Base-by-base conservation (phyloP, 1,140 invertebrate species). In the Cydia splendana region DNA sequence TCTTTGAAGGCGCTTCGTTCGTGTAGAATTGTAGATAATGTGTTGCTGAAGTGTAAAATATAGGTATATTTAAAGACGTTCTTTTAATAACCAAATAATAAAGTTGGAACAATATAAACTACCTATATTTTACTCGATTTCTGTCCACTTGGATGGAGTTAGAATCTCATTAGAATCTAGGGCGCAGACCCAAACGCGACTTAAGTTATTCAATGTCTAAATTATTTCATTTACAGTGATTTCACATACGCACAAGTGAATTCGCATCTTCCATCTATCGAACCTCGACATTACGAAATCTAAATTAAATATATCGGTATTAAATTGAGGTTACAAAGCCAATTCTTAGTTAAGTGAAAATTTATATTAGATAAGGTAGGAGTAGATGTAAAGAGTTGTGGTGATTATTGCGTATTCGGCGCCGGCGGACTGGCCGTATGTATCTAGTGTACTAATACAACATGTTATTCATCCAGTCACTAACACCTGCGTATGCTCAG, bases 311-410 rank as follows among this genome's bases (percentile, higher is more conserved):
- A 53, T 82, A 84, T 82, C 77, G 80, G 78, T 83, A 79, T 38
- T 65, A 18, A n/a, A 75, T 82, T 79, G 80, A 83, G 80, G 80
- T 82, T 83, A 77, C 75, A 81, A 85, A 88, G 90, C 88, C 90
- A 91, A 91, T 87, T 88, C 76, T 80, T 87, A 89, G 84, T 85
- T 89, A 90, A 91, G 88, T 86, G 83, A 85, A 84, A 85, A 77
- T 80, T 86, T 87, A 88, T 88, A 89, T 86, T 87, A 84, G 80
- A 38, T 90, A 89, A 91, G 88, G 84, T 91, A 87, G 84, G 75
- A 65, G 81, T 89, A 89, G 85, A 84, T 83, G 78, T 88, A 85
- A 84, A 80, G 79, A 82, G 74, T 79, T 81, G 80, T 84, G 84
- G 82, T 85, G 83, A 83, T 74, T 80, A 81, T 85, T 81, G 84